phyloP scores from a whole-genome alignment of 2,888 invertebrate species.

The Apotomis turbidana region DNA sequence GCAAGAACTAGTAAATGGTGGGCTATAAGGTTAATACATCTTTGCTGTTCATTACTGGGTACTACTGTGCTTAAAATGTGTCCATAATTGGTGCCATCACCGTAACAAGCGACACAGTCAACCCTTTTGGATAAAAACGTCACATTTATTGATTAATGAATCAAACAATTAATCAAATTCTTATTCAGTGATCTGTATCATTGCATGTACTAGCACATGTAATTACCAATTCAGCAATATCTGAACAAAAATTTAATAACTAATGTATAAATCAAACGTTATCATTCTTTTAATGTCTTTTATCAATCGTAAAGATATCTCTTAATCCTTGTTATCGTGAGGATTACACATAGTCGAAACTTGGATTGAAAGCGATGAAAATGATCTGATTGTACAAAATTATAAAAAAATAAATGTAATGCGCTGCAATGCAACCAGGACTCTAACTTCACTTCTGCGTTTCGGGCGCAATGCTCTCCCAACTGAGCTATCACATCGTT shows the following conservation, averaged over 20 bases:
- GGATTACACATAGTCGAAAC: constrained; percentile 65
- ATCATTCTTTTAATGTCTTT: constrained; percentile 75
- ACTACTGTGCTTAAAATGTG: no score
- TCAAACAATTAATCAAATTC: constrained; percentile 7
- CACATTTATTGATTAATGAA: not conserved
- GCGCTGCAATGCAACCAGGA: no score
- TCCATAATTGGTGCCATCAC: no score
- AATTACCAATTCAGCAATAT: constrained; percentile 4
- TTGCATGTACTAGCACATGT: not conserved
- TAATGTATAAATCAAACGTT: constrained; percentile 80
- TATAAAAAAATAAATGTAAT: not conserved
- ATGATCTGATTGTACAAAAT: constrained; percentile 4
- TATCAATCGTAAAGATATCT: constrained; percentile 71
- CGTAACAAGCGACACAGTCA: no score
- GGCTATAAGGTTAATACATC: no score
- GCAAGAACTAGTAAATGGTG: no score
- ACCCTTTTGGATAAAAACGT: not conserved
- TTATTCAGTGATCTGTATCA: not conserved
- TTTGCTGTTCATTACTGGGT: no score
- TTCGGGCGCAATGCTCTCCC: no score
- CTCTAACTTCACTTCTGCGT: no score
- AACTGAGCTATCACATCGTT: no score
- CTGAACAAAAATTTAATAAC: constrained; percentile 39
- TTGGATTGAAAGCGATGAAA: constrained; percentile 64
- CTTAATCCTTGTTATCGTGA: constrained; percentile 68